These are phyloP conservation scores for Bryconaethiops microstoma DNA, from an alignment of 2,797 vertebrate species.

Conservation along the genomic window DNA sequence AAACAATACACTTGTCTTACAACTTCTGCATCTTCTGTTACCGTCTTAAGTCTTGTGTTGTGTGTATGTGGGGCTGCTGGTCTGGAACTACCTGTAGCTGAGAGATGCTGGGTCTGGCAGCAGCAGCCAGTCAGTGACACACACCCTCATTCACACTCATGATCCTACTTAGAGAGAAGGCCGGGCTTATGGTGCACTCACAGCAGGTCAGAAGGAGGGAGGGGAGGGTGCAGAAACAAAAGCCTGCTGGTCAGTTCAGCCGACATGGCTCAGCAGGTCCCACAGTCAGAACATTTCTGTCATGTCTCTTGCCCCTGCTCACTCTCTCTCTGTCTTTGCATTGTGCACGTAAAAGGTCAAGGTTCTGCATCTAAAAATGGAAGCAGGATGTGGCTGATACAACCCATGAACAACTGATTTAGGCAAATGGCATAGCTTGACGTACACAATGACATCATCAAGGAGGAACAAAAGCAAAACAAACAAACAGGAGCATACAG, in stretches of 20 bases:
- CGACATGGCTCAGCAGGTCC: slow-evolving; percentile 16
- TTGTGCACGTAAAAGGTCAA: slow-evolving; percentile 52
- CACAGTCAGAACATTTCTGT: slow-evolving; percentile 18
- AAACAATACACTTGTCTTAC: neutral
- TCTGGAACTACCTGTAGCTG: slow-evolving; percentile 44
- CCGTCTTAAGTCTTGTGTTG: neutral
- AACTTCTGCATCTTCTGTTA: neutral
- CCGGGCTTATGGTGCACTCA: slow-evolving; percentile 37
- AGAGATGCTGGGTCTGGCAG: slow-evolving; percentile 48
- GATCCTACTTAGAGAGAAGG: slow-evolving; percentile 55
- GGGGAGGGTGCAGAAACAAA: slow-evolving; percentile 57
- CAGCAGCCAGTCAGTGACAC: slow-evolving; percentile 26
- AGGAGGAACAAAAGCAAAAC: neutral
- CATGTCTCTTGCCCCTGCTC: slow-evolving; percentile 2
- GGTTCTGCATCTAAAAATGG: slow-evolving; percentile 41
- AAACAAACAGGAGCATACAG: neutral
- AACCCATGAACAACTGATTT: slow-evolving; percentile 36
- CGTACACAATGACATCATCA: slow-evolving; percentile 1
- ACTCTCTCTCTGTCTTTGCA: slow-evolving; percentile 57
- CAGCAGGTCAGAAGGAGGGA: slow-evolving; percentile 22
- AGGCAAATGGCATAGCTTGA: slow-evolving; percentile 38
- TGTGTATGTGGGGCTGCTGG: neutral
- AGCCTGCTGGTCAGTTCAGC: slow-evolving; percentile 43
- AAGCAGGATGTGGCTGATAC: slow-evolving; percentile 43
- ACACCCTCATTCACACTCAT: slow-evolving; percentile 28